A percentile compares a stretch with the other conserved stretches of the same genome.
Evolutionary conservation across 92 coral and sea anemone species (phyloP).

Genomic region (Paramuricea clavata): DNA sequence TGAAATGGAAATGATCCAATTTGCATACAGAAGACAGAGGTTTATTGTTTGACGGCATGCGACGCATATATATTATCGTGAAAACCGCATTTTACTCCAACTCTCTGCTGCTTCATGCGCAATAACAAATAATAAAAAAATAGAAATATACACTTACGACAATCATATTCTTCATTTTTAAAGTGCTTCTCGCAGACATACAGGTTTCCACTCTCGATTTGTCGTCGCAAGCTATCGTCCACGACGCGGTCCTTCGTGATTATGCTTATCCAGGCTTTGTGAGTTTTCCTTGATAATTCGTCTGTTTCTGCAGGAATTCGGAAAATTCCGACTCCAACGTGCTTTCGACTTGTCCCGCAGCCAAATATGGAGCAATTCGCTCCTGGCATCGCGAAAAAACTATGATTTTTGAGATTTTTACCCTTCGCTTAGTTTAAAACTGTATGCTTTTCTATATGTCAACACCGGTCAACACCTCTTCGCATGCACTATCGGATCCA

Average conservation of each 20-base stretch:
- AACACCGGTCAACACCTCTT: too few species aligned
- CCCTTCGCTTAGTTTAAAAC: background rate
- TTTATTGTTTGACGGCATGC: too few species aligned
- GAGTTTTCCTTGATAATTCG: constrained; percentile 13
- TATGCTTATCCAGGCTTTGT: constrained; percentile 12
- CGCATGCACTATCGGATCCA: too few species aligned
- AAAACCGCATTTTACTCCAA: background rate
- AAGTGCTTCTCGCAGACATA: constrained; percentile 60
- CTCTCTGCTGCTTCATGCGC: too few species aligned
- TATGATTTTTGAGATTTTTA: background rate
- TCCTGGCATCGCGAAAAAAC: background rate
- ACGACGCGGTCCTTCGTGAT: constrained; percentile 53
- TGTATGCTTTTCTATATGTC: background rate
- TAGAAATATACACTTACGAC: constrained; percentile 35
- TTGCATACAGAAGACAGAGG: too few species aligned
- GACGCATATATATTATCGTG: too few species aligned
- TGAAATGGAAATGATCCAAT: too few species aligned
- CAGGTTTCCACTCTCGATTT: constrained; percentile 37
- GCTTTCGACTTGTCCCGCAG: constrained; percentile 1
- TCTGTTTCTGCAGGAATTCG: constrained; percentile 1
- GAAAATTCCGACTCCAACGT: background rate
- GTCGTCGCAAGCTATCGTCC: constrained; percentile 45
- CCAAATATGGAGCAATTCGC: background rate
- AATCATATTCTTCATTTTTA: constrained; percentile 38
- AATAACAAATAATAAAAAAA: background rate